Evolutionary conservation across 2,888 invertebrate genomes (phyloP).

Genomic region (Polylopha cassiicola): DNA sequence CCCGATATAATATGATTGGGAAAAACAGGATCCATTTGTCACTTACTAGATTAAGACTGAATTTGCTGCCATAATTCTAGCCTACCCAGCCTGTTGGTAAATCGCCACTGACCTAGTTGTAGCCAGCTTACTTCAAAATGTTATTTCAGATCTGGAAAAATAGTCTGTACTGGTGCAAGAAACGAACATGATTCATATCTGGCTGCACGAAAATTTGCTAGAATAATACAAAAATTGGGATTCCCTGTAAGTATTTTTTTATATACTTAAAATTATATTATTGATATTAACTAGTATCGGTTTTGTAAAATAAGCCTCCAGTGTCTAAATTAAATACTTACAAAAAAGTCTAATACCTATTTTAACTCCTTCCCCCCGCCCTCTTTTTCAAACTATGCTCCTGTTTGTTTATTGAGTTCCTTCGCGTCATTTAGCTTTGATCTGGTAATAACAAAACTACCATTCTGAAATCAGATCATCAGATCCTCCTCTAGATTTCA

Average conservation of each 20-base stretch:
- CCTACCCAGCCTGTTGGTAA: too few relatives aligned
- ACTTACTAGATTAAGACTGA: too few relatives aligned
- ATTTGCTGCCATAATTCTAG: too few relatives aligned
- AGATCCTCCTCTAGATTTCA: too few relatives aligned
- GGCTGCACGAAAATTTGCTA: constrained; percentile 87
- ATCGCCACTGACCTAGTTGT: constrained; percentile 11
- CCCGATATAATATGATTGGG: too few relatives aligned
- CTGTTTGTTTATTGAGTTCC: too few relatives aligned
- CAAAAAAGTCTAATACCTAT: background rate
- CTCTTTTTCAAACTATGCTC: too few relatives aligned
- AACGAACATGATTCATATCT: constrained; percentile 87
- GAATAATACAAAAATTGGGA: constrained; percentile 89
- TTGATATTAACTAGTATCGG: background rate
- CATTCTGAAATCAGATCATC: too few relatives aligned
- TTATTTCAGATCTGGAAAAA: constrained; percentile 83
- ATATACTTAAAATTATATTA: background rate
- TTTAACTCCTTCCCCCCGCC: too few relatives aligned
- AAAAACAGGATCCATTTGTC: too few relatives aligned
- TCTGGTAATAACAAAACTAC: too few relatives aligned
- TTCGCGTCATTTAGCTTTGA: too few relatives aligned
- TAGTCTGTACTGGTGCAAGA: constrained; percentile 88
- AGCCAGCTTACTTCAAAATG: constrained; percentile 6
- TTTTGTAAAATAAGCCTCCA: background rate
- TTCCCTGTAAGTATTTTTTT: constrained; percentile 77
- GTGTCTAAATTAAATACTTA: constrained; percentile 1